Conservation (phyloP, 2,888 invertebrate species). For the Choreutis nemorana region DNA sequence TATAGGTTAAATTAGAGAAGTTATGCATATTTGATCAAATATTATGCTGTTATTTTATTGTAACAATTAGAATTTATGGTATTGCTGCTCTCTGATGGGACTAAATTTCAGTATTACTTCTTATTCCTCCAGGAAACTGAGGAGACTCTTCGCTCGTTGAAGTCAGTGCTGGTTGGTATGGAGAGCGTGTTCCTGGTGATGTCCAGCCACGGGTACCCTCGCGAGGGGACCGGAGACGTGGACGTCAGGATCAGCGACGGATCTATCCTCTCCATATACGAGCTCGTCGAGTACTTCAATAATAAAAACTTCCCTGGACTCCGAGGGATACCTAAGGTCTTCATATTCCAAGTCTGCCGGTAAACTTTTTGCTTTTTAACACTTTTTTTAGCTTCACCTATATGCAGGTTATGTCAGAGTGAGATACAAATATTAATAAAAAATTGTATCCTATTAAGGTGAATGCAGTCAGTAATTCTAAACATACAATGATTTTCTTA, state of each 20-base stretch:
- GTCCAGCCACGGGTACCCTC: constrained; percentile 71
- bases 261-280: constrained; percentile 44
- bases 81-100: no score
- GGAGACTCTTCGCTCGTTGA: constrained; percentile 38
- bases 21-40: no score
- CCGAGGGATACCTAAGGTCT: constrained; percentile 72
- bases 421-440: no score
- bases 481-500: no score
- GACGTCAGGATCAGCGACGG: constrained; percentile 69
- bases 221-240: constrained; percentile 47
- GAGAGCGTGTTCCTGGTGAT: constrained; percentile 72
- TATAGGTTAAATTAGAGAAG: no score
- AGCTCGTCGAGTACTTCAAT: constrained; percentile 68
- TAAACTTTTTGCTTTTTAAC: constrained; percentile 14
- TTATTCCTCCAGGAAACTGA: constrained; percentile 49
- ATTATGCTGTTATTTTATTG: no score
- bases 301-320: constrained; percentile 60
- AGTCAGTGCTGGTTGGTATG: constrained; percentile 35
- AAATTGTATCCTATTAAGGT: no score
- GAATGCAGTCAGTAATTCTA: no score
- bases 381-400: not conserved
- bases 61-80: no score
- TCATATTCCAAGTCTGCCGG: constrained; percentile 78
- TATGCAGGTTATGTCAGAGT: no score
- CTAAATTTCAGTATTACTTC: no score